Evolutionary conservation across 1,140 invertebrate genomes (phyloP), one percentile per base, ranked within the genome.

Genomic region (Idris sp.): DNA sequence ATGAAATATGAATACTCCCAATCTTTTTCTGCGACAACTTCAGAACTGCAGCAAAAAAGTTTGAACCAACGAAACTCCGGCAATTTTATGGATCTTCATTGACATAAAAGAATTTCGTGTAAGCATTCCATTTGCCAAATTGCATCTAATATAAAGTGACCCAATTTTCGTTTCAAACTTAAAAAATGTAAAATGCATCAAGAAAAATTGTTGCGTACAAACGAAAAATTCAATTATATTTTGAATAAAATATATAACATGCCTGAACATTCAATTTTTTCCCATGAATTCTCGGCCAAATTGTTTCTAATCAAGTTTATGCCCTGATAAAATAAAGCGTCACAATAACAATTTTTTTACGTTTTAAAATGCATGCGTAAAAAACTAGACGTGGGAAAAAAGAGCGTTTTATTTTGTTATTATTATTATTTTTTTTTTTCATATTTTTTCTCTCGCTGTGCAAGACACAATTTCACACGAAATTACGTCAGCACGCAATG

Each of bases 401-500:
- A 54, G 56, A 71, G 46, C 51, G 36, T 44, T 73, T 65, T 58
- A 65, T 73, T 73, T 73, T 15, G 9, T n/a, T n/a, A n/a, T n/a
- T n/a, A n/a, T n/a, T n/a, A n/a, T n/a, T n/a, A n/a, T n/a, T n/a
- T n/a, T n/a, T n/a, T n/a, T n/a, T n/a, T n/a, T n/a, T n/a, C 51
- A 44, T 53, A 43, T 73, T 38, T 73, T 53, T 64, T 19, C 35
- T 38, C 44, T 1, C 38, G 26, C 22, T 49, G 36, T 53, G 48
- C 51, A 25, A 58, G 44, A 36, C 59, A 73, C 69, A 53, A 61
- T 73, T 73, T 73, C 33, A 61, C 61, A 54, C 30, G 36, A 48
- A 31, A 59, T 73, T 73, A 61, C 61, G 54, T 65, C 61, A 73
- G 31, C 69, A 28, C 28, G 59, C 59, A 73, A 51, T 73, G 69